Evolutionary conservation across 2,888 invertebrate genomes (phyloP).

Genomic region (Philhelius pedissequus): DNA sequence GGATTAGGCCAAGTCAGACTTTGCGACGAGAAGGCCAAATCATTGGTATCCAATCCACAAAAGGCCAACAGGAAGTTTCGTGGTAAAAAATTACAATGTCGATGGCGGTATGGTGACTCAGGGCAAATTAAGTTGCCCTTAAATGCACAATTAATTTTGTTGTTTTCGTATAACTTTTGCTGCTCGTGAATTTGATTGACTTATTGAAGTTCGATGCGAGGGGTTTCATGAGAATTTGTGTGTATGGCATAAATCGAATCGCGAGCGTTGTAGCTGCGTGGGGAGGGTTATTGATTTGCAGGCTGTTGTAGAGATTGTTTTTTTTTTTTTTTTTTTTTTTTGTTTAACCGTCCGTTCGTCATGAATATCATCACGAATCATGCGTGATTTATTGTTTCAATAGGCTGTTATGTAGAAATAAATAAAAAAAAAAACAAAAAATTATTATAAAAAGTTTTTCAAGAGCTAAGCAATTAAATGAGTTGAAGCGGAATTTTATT

Average conservation of each 20-base stretch:
- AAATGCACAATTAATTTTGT: conserved; percentile 63
- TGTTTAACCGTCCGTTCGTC: too few species aligned
- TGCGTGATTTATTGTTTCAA: conserved; percentile 59
- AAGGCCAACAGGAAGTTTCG: conserved; percentile 38
- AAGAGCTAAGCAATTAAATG: conserved; percentile 38
- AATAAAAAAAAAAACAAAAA: neutral
- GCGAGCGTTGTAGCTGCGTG: neutral
- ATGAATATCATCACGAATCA: conserved; percentile 51
- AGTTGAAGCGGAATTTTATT: conserved; percentile 21
- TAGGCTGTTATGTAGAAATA: neutral
- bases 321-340: conserved; percentile 7
- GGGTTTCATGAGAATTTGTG: conserved; percentile 1
- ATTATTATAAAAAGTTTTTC: conserved; percentile 1
- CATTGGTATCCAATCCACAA: neutral
- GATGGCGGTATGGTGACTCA: conserved; percentile 48
- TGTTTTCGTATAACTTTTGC: neutral
- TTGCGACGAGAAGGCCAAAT: conserved; percentile 11
- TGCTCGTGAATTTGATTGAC: conserved; percentile 37
- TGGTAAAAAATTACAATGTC: neutral
- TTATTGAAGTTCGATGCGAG: conserved; percentile 38
- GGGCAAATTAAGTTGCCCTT: conserved; percentile 59
- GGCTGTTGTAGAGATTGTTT: neutral
- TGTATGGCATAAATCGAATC: neutral
- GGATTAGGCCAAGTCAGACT: conserved; percentile 35
- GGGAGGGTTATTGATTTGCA: neutral